Conservation (phyloP, 1,140 invertebrate genomes). For the Drosophila pandora region DNA sequence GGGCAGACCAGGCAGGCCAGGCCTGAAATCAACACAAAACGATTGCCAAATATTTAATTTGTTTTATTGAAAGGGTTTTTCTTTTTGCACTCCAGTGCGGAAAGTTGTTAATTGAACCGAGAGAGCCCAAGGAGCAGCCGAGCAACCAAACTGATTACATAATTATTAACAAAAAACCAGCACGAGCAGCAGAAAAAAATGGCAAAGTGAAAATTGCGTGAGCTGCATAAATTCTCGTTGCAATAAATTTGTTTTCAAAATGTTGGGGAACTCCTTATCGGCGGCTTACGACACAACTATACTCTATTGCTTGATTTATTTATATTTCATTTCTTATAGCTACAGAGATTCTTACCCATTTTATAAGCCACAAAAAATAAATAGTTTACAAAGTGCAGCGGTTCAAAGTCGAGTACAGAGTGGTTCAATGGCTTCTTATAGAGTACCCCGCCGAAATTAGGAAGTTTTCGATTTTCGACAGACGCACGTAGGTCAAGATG, state of each 20-base stretch:
- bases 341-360: slow-evolving; percentile 23
- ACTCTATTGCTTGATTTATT: slow-evolving; percentile 10
- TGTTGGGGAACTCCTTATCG: not conserved
- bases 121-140: slow-evolving; percentile 16
- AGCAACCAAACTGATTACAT: slow-evolving; percentile 56
- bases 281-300: slow-evolving; percentile 1
- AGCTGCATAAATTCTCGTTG: slow-evolving; percentile 71
- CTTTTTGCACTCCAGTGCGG: slow-evolving; percentile 25
- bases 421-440: slow-evolving; percentile 32
- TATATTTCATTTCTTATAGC: not conserved
- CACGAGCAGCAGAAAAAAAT: slow-evolving; percentile 10
- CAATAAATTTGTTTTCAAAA: slow-evolving; percentile 57
- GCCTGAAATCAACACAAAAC: slow-evolving; percentile 32
- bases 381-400: slow-evolving; percentile 15
- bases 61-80: slow-evolving; percentile 49
- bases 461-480: slow-evolving; percentile 30
- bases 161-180: slow-evolving; percentile 60
- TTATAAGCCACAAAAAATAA: slow-evolving; percentile 9
- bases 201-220: slow-evolving; percentile 67
- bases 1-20: slow-evolving; percentile 28
- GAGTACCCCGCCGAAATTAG: slow-evolving; percentile 20
- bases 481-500: slow-evolving; percentile 68
- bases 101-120: slow-evolving; percentile 50
- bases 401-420: slow-evolving; percentile 44
- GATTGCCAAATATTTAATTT: slow-evolving; percentile 66